These are phyloP conservation scores for Idaea straminata DNA, from an alignment of 2,888 invertebrate genomes.

Conservation along the genomic window DNA sequence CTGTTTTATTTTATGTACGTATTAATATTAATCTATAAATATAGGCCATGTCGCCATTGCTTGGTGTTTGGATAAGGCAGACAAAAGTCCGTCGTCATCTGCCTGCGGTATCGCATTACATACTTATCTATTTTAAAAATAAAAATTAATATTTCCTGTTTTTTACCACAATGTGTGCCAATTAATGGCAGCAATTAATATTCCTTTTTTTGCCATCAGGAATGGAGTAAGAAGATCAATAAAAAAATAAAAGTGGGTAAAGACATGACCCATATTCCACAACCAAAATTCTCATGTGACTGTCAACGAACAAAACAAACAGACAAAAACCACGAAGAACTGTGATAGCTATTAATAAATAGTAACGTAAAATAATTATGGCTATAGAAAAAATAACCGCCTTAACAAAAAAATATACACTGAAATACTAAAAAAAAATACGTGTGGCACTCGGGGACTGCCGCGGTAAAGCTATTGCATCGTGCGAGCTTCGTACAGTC, in stretches of 20 bases:
- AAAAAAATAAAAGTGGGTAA: slow-evolving; percentile 57
- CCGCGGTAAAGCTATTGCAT: no score
- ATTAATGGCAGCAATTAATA: slow-evolving; percentile 41
- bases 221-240: slow-evolving; percentile 85
- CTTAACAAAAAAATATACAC: no score
- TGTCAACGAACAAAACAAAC: slow-evolving; percentile 35
- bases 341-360: slow-evolving; percentile 33
- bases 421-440: no score
- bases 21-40: neutral
- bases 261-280: slow-evolving; percentile 65
- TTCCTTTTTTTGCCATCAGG: slow-evolving; percentile 73
- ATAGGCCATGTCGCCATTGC: neutral
- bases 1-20: slow-evolving; percentile 71
- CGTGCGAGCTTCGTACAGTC: no score
- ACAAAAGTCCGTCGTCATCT: no score
- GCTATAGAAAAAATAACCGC: no score
- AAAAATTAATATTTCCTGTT: neutral
- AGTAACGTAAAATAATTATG: neutral
- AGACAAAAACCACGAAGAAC: slow-evolving; percentile 49
- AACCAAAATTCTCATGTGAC: slow-evolving; percentile 50
- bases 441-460: no score
- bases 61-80: no score
- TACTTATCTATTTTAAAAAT: slow-evolving; percentile 2
- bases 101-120: no score
- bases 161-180: neutral